Conservation (phyloP, 2,113 vertebrate species). For the Solenodon paradoxus region DNA sequence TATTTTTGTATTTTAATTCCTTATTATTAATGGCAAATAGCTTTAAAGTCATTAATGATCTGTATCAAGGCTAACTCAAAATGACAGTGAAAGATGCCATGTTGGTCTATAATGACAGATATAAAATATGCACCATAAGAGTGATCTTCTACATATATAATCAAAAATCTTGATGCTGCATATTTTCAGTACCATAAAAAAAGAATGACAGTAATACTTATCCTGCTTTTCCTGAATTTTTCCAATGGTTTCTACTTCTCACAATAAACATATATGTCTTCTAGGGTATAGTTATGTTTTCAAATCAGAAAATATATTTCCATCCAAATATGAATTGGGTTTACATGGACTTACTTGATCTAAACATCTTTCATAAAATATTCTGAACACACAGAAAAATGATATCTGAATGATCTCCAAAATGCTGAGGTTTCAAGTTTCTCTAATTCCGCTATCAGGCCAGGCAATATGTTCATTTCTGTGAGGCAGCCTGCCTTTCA, state of each 20-base stretch:
- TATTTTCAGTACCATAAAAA: slow-evolving; percentile 11
- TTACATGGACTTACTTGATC: neutral
- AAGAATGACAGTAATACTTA: neutral
- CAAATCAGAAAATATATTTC: neutral
- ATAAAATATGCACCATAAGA: neutral
- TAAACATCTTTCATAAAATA: slow-evolving; percentile 41
- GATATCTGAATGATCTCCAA: slow-evolving; percentile 28
- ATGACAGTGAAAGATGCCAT: slow-evolving; percentile 7
- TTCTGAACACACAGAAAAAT: slow-evolving; percentile 48
- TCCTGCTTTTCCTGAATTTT: neutral
- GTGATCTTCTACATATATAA: neutral
- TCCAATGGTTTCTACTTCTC: neutral
- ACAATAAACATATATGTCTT: slow-evolving; percentile 12
- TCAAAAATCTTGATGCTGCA: neutral
- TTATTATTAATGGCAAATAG: slow-evolving; percentile 41
- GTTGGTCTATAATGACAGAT: neutral
- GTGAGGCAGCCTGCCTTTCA: neutral
- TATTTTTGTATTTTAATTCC: slow-evolving; percentile 8
- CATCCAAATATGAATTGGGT: neutral
- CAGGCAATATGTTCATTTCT: neutral
- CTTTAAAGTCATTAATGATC: neutral
- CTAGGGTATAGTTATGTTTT: neutral
- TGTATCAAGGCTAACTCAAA: neutral
- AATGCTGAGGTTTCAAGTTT: slow-evolving; percentile 43
- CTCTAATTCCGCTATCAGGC: neutral